Evolutionary conservation across 2,888 invertebrate genomes (phyloP).

Genomic region (Drosophila vallismaia): DNA sequence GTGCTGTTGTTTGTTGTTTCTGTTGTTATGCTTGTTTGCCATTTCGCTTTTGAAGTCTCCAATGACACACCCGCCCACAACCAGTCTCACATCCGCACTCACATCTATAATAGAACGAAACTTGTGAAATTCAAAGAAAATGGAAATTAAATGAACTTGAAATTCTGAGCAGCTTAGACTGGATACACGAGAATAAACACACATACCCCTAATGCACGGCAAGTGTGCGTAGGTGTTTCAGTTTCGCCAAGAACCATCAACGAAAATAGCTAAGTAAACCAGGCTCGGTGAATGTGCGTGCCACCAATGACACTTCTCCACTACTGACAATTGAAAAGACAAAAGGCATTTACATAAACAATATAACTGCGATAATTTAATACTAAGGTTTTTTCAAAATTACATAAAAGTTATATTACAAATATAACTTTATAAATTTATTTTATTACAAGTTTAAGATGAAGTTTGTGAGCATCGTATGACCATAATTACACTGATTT

Average conservation of each 20-base stretch:
- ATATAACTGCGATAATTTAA: background rate
- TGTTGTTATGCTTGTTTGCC: conserved; percentile 63
- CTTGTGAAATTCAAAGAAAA: conserved; percentile 57
- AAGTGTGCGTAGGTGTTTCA: background rate
- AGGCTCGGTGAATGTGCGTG: background rate
- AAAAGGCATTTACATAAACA: background rate
- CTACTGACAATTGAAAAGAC: background rate
- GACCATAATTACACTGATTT: conserved; percentile 45
- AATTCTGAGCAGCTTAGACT: conserved; percentile 50
- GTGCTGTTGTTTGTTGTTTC: conserved; percentile 23
- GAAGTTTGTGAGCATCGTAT: conserved; percentile 29
- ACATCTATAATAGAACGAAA: conserved; percentile 33
- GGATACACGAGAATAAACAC: background rate
- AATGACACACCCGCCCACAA: conserved; percentile 27
- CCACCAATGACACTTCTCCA: background rate
- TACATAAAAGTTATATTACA: too few species aligned
- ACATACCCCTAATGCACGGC: background rate
- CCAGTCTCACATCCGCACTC: background rate
- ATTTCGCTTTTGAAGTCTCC: conserved; percentile 69
- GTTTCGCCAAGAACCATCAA: background rate
- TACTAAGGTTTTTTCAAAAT: too few species aligned
- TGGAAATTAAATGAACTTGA: conserved; percentile 75
- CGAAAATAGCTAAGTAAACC: background rate
- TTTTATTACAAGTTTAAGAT: background rate
- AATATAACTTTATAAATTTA: too few species aligned